phyloP scores from a whole-genome alignment of 2,797 vertebrate genomes.

The Pipistrellus kuhlii region DNA sequence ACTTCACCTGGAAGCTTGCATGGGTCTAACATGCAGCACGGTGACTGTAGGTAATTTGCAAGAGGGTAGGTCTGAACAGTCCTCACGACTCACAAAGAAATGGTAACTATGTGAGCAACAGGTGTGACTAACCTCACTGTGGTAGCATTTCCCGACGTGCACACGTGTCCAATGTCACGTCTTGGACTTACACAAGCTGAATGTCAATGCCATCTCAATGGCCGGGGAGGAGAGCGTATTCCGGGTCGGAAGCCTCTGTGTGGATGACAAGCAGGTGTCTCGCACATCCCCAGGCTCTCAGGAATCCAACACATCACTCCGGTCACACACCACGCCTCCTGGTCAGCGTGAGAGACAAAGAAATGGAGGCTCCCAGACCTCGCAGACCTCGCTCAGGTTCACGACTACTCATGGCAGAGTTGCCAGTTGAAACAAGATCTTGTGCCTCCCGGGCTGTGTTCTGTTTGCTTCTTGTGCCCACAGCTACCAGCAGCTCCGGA shows the following conservation, averaged over 20 bases:
- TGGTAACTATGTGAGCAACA: not conserved
- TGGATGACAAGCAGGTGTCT: not conserved
- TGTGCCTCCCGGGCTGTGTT: not conserved
- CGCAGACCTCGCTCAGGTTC: not conserved
- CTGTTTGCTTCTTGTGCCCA: not conserved
- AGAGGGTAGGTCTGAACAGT: not conserved
- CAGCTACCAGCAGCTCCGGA: not conserved
- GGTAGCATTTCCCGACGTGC: not conserved
- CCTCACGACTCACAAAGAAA: not conserved
- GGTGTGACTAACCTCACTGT: not conserved
- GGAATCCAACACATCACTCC: not conserved
- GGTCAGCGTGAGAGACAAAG: not conserved
- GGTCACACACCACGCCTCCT: fast-evolving
- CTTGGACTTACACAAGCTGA: not conserved
- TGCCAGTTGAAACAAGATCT: not conserved
- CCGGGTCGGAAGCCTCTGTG: not conserved
- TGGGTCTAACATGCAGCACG: fast-evolving
- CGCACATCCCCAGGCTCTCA: not conserved
- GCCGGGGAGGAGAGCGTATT: not conserved
- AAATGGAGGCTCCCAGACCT: not conserved
- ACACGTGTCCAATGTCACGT: not conserved
- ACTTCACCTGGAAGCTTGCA: not conserved
- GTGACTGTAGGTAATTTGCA: not conserved
- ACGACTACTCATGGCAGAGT: not conserved
- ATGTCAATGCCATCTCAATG: too few species aligned